Conservation (phyloP, 2,797 vertebrate species). For the Mallotus villosus region DNA sequence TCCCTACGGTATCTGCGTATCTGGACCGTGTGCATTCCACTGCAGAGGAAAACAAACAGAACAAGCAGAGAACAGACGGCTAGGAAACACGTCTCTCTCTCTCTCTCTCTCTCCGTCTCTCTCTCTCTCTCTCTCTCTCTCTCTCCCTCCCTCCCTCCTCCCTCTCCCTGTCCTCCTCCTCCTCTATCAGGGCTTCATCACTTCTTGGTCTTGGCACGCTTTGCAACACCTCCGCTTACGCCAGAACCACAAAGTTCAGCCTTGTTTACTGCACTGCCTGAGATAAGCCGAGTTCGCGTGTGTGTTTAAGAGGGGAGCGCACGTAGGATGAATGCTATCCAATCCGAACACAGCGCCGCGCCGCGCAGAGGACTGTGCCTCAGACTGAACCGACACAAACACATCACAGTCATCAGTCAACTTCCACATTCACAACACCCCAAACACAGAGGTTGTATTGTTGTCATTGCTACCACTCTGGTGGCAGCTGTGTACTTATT, state of each 20-base stretch:
- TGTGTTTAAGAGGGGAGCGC: not conserved
- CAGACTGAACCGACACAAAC: too few relatives aligned
- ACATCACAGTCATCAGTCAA: not conserved
- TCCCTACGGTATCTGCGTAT: too few relatives aligned
- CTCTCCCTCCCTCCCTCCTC: not conserved
- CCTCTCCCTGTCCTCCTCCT: not conserved
- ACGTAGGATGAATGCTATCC: not conserved
- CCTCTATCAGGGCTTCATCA: conserved; percentile 31
- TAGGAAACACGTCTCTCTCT: not conserved
- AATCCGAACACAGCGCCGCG: too few relatives aligned
- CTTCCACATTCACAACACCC: too few relatives aligned
- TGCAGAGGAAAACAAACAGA: too few relatives aligned
- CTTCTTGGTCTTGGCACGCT: conserved; percentile 52
- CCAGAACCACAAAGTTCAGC: conserved; percentile 48
- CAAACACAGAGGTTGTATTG: conserved; percentile 31
- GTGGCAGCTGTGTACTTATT: conserved; percentile 63
- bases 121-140: not conserved
- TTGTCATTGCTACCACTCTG: conserved; percentile 54
- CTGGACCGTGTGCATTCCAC: too few relatives aligned
- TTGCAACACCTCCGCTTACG: conserved; percentile 51
- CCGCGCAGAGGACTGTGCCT: too few relatives aligned
- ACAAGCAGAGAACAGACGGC: too few relatives aligned
- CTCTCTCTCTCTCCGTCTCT: not conserved
- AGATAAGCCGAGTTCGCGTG: conserved; percentile 29
- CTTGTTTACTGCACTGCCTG: conserved; percentile 51